phyloP scores from a whole-genome alignment of 2,113 vertebrate genomes.

The Varanus salvator region DNA sequence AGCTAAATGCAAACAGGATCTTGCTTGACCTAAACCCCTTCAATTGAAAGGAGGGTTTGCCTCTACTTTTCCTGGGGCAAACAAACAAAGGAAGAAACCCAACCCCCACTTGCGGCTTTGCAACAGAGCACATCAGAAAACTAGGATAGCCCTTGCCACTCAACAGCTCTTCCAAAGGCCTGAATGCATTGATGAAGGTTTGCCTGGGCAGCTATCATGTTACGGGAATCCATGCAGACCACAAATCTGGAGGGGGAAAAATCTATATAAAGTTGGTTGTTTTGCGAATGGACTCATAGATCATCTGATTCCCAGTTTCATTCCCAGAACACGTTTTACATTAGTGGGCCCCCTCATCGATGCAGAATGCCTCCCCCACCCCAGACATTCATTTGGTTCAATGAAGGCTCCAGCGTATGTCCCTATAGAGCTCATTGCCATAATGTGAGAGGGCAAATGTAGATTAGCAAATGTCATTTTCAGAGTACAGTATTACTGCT shows the following conservation, averaged over 20 bases:
- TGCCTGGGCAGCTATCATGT: not conserved
- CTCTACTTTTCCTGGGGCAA: not conserved
- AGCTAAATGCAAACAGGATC: not conserved
- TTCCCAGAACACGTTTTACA: constrained; percentile 6
- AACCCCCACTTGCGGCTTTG: too few relatives aligned
- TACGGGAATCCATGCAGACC: not conserved
- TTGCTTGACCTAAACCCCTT: not conserved
- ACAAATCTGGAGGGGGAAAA: not conserved
- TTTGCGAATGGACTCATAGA: constrained; percentile 6
- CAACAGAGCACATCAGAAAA: not conserved
- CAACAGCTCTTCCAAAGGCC: not conserved
- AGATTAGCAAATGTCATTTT: constrained; percentile 33
- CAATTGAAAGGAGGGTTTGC: not conserved
- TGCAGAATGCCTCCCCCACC: not conserved
- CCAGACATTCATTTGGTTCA: not conserved
- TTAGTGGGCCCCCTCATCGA: not conserved
- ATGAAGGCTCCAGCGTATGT: constrained; percentile 17
- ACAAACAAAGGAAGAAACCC: not conserved
- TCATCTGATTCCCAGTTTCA: not conserved
- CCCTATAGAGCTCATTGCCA: constrained; percentile 16
- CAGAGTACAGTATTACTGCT: constrained; percentile 51
- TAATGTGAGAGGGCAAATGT: constrained; percentile 3
- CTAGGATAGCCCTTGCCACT: not conserved
- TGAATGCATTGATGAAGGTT: not conserved
- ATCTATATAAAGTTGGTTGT: not conserved